Evolutionary conservation across 2,888 invertebrate genomes (phyloP).

Genomic region (Cecidostiba fungosa): DNA sequence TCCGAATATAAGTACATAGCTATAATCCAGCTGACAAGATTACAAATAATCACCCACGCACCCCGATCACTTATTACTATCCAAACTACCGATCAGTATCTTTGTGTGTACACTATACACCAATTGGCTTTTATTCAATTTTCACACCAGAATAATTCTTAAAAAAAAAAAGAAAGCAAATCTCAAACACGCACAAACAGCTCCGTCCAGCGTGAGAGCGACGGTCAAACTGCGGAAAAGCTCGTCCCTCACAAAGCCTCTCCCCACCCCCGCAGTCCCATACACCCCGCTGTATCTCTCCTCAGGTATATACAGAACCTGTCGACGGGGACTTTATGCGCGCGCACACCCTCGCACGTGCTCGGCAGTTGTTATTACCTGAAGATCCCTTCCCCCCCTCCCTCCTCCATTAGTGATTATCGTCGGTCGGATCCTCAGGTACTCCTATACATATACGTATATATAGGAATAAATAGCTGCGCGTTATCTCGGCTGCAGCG

Average conservation of each 20-base stretch:
- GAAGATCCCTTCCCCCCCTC: conserved; percentile 34
- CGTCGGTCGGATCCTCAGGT: not conserved
- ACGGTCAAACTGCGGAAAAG: conserved; percentile 4
- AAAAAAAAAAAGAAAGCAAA: not conserved
- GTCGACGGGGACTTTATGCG: conserved; percentile 34
- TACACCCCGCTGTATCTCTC: not conserved
- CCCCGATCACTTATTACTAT: no score
- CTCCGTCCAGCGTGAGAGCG: not conserved
- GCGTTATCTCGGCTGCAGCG: not conserved
- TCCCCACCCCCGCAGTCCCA: not conserved
- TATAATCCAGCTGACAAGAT: not conserved
- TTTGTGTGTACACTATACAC: no score
- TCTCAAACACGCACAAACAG: not conserved
- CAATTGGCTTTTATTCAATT: no score
- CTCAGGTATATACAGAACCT: not conserved
- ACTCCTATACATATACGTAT: not conserved
- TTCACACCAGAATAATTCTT: not conserved
- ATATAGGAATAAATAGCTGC: not conserved
- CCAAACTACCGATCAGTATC: no score
- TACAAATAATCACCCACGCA: not conserved
- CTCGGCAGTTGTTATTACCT: conserved; percentile 30
- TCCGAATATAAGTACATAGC: not conserved
- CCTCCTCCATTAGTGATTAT: not conserved
- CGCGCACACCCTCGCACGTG: conserved; percentile 44
- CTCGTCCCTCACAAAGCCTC: not conserved